Conservation (phyloP, 2,113 vertebrate species). For the pig (Sus scrofa) region DNA sequence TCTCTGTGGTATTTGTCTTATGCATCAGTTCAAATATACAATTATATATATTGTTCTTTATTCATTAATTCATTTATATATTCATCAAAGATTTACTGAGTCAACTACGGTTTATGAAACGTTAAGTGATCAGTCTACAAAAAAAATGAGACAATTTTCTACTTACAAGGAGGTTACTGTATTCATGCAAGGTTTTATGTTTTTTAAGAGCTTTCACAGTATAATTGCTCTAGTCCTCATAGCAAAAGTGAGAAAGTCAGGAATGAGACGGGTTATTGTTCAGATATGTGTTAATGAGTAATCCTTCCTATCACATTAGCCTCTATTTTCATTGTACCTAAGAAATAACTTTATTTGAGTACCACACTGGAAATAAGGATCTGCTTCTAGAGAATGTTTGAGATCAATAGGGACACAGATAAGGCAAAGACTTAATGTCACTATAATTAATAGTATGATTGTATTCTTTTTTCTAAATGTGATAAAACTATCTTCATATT, state of each 20-base stretch:
- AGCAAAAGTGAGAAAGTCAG: not conserved
- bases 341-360: not conserved
- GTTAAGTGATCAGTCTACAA: not conserved
- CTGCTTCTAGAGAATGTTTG: not conserved
- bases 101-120: not conserved
- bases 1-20: not conserved
- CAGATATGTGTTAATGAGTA: not conserved
- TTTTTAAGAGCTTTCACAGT: slow-evolving; percentile 19
- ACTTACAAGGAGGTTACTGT: not conserved
- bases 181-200: not conserved
- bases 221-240: not conserved
- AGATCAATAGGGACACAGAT: not conserved
- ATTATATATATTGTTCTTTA: not conserved
- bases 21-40: not conserved
- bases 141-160: not conserved
- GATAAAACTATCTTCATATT: not conserved
- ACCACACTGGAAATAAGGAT: not conserved
- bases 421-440: not conserved
- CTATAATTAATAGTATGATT: not conserved
- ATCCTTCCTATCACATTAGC: not conserved
- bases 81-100: not conserved
- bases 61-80: not conserved
- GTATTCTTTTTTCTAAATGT: slow-evolving; percentile 7
- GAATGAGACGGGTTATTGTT: not conserved
- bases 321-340: not conserved